Evolutionary conservation across 23 tunicate genomes (phyloP).

Genomic region (Halocynthia roretzi): DNA sequence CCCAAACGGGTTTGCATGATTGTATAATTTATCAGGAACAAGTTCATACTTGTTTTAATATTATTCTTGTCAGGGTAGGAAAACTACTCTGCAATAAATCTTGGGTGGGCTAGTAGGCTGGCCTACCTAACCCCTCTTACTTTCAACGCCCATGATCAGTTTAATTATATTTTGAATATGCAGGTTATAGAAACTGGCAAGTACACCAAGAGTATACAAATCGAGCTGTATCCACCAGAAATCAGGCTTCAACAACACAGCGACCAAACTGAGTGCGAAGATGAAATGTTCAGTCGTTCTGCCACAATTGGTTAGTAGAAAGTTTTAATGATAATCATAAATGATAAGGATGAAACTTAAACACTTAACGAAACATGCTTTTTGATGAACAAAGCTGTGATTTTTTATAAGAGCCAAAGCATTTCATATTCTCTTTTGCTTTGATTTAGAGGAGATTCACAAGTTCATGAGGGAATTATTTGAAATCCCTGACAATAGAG

Average conservation of each 20-base stretch:
- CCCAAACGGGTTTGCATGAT: no score
- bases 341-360: no score
- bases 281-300: conserved; percentile 30
- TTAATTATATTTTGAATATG: not conserved
- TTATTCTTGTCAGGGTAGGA: not conserved
- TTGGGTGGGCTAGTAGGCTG: no score
- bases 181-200: conserved; percentile 70
- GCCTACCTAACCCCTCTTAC: not conserved
- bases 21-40: no score
- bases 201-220: conserved; percentile 4
- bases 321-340: not conserved
- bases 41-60: not conserved
- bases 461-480: conserved; percentile 32
- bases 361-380: no score
- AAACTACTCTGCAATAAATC: not conserved
- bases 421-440: no score
- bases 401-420: no score
- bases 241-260: conserved; percentile 36
- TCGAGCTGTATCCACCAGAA: conserved; percentile 74
- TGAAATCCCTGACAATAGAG: conserved; percentile 23
- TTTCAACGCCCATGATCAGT: not conserved
- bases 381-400: no score
- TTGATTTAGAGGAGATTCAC: conserved; percentile 42
- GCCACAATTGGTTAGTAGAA: conserved; percentile 38
- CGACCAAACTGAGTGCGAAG: conserved; percentile 14